These are phyloP conservation scores for Eupithecia centaureata DNA, from an alignment of 2,888 invertebrate genomes.

Conservation along the genomic window DNA sequence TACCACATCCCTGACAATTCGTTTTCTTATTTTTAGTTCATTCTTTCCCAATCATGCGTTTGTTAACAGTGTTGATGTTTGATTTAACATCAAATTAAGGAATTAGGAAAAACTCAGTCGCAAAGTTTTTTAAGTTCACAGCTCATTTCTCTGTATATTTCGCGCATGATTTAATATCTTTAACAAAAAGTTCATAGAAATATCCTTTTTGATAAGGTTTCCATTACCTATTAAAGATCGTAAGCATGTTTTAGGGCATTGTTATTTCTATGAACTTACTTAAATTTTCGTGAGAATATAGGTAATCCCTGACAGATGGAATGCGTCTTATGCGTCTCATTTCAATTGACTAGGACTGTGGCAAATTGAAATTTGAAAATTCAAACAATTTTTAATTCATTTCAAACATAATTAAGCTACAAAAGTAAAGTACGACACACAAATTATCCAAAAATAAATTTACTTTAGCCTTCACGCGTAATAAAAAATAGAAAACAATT, in stretches of 20 bases:
- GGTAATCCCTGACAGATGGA: too few relatives aligned
- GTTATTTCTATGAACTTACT: too few relatives aligned
- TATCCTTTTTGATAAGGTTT: background rate
- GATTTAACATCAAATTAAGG: background rate
- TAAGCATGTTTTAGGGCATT: background rate
- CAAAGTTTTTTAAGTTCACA: constrained; percentile 55
- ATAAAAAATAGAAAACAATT: too few relatives aligned
- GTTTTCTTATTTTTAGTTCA: background rate
- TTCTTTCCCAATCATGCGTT: background rate
- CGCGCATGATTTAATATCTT: background rate
- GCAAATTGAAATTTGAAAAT: too few relatives aligned
- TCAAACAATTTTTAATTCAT: too few relatives aligned
- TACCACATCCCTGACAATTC: constrained; percentile 32
- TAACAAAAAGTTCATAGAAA: background rate
- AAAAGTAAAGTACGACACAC: too few relatives aligned
- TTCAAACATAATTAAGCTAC: too few relatives aligned
- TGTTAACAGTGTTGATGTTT: background rate
- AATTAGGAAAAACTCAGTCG: constrained; percentile 61
- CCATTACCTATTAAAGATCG: background rate
- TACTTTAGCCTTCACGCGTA: too few relatives aligned
- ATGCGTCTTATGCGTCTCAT: too few relatives aligned
- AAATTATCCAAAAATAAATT: too few relatives aligned
- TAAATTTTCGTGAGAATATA: too few relatives aligned
- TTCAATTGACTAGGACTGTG: too few relatives aligned
- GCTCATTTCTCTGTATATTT: constrained; percentile 49